Conservation (phyloP, 2,797 vertebrate species). For the Scyliorhinus canicula region DNA sequence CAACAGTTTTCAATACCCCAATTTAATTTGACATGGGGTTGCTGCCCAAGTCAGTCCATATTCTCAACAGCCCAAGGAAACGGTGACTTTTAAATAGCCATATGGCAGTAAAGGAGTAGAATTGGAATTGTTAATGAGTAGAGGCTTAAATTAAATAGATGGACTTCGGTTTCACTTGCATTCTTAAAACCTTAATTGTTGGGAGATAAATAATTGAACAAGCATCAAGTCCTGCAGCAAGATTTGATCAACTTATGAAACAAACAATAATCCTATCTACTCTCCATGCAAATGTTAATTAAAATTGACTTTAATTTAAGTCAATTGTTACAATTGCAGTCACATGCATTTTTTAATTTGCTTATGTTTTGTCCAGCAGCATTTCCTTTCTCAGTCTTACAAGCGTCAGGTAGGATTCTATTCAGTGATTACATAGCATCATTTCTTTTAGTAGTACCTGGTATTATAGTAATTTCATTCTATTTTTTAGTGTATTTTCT, state of each 20-base stretch:
- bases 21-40: neutral
- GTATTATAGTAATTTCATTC: conserved; percentile 11
- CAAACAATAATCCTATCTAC: neutral
- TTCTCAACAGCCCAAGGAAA: neutral
- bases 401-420: conserved; percentile 30
- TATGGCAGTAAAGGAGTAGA: neutral
- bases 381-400: conserved; percentile 33
- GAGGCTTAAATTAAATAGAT: neutral
- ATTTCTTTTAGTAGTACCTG: neutral
- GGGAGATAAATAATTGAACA: neutral
- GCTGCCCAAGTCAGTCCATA: neutral
- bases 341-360: conserved; percentile 7
- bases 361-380: conserved; percentile 34
- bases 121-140: neutral
- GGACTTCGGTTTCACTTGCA: neutral
- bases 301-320: neutral
- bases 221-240: neutral
- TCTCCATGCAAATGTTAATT: conserved; percentile 22
- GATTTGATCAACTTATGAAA: neutral
- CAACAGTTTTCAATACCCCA: neutral
- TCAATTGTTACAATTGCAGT: neutral
- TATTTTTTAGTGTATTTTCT: neutral
- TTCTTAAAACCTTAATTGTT: neutral
- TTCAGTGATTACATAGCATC: conserved; percentile 3
- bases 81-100: neutral